phyloP scores from a whole-genome alignment of 2,113 vertebrate species.

The Pipa parva region DNA sequence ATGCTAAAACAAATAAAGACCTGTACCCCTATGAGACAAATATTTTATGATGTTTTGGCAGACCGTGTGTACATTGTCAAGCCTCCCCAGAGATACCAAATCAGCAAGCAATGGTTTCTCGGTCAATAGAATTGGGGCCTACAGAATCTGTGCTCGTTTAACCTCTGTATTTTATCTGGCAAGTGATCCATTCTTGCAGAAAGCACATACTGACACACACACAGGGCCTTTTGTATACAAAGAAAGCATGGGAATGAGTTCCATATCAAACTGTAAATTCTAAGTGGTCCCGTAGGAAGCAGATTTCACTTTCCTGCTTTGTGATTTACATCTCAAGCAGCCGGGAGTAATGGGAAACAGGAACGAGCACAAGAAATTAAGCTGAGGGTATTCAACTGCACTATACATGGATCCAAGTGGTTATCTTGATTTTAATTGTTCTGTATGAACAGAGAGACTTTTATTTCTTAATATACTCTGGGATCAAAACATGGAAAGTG shows the following conservation, averaged over 20 bases:
- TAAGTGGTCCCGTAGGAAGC: conserved; percentile 7
- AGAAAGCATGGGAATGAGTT: background rate
- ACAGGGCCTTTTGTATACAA: background rate
- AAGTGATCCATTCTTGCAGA: background rate
- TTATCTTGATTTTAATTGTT: no score
- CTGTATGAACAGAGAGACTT: no score
- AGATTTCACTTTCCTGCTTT: background rate
- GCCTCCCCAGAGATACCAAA: no score
- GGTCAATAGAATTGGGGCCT: background rate
- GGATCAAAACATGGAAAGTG: no score
- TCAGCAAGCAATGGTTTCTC: background rate
- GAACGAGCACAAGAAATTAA: background rate
- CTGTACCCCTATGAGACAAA: no score
- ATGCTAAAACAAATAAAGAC: no score
- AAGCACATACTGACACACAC: background rate
- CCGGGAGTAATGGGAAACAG: conserved; percentile 21
- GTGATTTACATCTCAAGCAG: background rate
- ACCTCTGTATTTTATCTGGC: conserved; percentile 25
- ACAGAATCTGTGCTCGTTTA: conserved; percentile 9
- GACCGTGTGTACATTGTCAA: no score
- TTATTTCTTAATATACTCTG: no score
- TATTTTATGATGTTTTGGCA: no score
- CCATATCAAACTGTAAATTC: conserved; percentile 15
- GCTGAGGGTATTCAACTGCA: background rate
- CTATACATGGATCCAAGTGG: background rate